These are phyloP conservation scores for Sesia apiformis DNA, from an alignment of 2,888 invertebrate genomes.

Conservation along the genomic window DNA sequence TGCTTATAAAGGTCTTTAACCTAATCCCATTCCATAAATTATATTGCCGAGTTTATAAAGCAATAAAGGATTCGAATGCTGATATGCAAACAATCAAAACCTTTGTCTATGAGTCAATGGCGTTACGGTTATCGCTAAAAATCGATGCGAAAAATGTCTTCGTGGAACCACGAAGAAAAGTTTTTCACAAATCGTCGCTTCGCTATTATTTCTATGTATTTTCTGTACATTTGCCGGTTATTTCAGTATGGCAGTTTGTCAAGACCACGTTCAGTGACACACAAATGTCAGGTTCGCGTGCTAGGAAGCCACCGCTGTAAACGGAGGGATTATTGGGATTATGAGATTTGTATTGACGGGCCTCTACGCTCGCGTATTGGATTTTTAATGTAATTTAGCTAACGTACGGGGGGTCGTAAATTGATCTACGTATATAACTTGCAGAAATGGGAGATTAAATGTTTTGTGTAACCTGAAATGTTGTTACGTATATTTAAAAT, in stretches of 20 bases:
- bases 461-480: too few species aligned
- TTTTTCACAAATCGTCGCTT: constrained; percentile 3
- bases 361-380: not conserved
- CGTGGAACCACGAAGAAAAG: constrained; percentile 1
- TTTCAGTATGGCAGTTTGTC: constrained; percentile 5
- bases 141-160: not conserved
- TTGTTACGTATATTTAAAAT: too few species aligned
- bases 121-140: not conserved
- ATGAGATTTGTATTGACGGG: constrained; percentile 1
- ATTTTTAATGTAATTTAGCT: too few species aligned
- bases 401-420: too few species aligned
- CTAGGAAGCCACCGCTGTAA: not conserved
- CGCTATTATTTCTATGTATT: constrained; percentile 1
- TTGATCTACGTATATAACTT: too few species aligned
- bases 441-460: too few species aligned
- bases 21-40: too few species aligned
- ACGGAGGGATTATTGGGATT: not conserved
- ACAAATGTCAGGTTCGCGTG: constrained; percentile 40
- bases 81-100: too few species aligned
- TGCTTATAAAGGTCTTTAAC: too few species aligned
- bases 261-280: constrained; percentile 25
- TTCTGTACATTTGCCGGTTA: constrained; percentile 4
- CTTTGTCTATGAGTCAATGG: too few species aligned
- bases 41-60: too few species aligned
- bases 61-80: too few species aligned